These are phyloP conservation scores for Calephelis virginiensis DNA, from an alignment of 1,140 invertebrate species.

Conservation along the genomic window DNA sequence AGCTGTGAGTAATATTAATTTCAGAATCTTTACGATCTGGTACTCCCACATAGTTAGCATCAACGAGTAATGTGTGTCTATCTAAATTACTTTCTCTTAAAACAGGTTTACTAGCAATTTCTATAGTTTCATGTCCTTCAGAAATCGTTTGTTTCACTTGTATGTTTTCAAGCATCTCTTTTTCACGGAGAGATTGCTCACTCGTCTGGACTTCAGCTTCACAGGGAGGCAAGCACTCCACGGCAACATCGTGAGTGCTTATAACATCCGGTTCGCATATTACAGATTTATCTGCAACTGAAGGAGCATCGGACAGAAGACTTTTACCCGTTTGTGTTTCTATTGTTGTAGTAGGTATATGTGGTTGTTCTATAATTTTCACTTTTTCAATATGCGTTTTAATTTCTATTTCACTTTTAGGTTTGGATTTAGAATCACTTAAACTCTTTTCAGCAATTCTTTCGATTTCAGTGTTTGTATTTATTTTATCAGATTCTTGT, in stretches of 20 bases:
- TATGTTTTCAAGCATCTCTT: conserved; percentile 82
- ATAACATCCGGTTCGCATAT: conserved; percentile 59
- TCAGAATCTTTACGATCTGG: conserved; percentile 78
- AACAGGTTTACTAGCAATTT: conserved; percentile 85
- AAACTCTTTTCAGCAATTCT: conserved; percentile 27
- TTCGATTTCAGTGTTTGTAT: conserved; percentile 24
- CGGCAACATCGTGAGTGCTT: conserved; percentile 64
- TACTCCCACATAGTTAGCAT: conserved; percentile 84
- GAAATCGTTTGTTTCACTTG: conserved; percentile 83
- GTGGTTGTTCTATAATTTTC: conserved; percentile 29
- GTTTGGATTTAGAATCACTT: conserved; percentile 15
- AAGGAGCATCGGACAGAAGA: conserved; percentile 60
- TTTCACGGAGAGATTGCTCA: conserved; percentile 57
- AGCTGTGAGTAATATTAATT: conserved; percentile 82
- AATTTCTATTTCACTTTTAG: conserved; percentile 26
- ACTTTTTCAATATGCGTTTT: conserved; percentile 32
- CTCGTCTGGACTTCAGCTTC: conserved; percentile 82
- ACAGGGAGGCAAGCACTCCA: conserved; percentile 74
- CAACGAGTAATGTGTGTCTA: conserved; percentile 82
- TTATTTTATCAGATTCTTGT: conserved; percentile 26
- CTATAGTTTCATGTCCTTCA: conserved; percentile 86
- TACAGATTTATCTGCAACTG: conserved; percentile 61
- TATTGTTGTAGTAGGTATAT: conserved; percentile 44
- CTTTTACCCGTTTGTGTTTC: conserved; percentile 81
- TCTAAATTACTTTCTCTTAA: conserved; percentile 71